phyloP scores from a whole-genome alignment of 2,113 vertebrate species.

The Bostrychus sinensis region DNA sequence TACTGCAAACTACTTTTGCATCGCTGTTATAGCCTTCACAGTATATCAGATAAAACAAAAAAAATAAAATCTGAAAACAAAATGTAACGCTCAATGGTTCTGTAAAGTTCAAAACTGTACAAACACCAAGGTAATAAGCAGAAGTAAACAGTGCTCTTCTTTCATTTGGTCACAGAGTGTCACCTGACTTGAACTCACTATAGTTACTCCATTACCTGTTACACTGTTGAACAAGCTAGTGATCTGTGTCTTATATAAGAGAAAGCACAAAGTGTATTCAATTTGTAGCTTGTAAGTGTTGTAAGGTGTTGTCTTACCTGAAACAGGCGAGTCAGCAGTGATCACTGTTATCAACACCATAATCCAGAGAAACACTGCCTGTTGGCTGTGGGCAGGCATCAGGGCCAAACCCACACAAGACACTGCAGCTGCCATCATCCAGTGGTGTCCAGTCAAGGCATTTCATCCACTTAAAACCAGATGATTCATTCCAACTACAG shows the following conservation, averaged over 20 bases:
- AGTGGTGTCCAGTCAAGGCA: slow-evolving; percentile 68
- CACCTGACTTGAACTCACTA: background rate
- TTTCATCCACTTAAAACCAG: slow-evolving; percentile 61
- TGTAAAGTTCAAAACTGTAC: too few relatives aligned
- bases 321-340: slow-evolving; percentile 66
- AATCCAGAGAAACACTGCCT: slow-evolving; percentile 58
- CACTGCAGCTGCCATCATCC: slow-evolving; percentile 70
- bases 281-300: slow-evolving; percentile 17
- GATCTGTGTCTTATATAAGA: slow-evolving; percentile 27
- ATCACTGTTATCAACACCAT: slow-evolving; percentile 67
- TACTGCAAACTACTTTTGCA: too few relatives aligned
- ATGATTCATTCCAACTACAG: slow-evolving; percentile 34
- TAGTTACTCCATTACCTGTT: background rate
- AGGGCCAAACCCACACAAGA: slow-evolving; percentile 55
- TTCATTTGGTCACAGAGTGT: background rate
- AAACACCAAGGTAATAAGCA: too few relatives aligned
- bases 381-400: slow-evolving; percentile 16
- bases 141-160: background rate
- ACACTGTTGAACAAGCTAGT: background rate
- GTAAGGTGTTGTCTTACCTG: slow-evolving; percentile 72
- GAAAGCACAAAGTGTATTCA: slow-evolving; percentile 22
- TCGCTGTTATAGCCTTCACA: too few relatives aligned
- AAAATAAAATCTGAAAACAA: background rate
- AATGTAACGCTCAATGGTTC: too few relatives aligned
- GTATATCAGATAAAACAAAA: too few relatives aligned